Evolutionary conservation across 2,113 vertebrate species (phyloP).

Genomic region (Athene noctua): DNA sequence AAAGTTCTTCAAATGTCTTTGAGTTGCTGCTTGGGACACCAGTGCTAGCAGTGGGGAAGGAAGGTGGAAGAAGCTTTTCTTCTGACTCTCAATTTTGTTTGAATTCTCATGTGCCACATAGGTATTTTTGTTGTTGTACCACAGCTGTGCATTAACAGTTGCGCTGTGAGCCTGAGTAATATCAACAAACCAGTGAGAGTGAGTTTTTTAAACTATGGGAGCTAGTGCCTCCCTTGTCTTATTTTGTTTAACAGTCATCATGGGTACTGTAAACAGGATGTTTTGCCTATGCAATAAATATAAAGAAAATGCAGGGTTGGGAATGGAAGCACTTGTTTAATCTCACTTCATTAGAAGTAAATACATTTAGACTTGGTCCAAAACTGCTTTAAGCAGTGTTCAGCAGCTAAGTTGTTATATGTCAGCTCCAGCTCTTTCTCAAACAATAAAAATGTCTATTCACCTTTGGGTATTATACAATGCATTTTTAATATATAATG

Average conservation of each 20-base stretch:
- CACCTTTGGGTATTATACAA: not conserved
- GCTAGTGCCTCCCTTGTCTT: not conserved
- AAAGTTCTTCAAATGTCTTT: constrained; percentile 14
- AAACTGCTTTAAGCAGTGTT: not conserved
- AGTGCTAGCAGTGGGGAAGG: not conserved
- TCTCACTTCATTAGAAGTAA: not conserved
- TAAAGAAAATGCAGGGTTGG: not conserved
- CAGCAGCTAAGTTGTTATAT: not conserved
- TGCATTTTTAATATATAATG: not conserved
- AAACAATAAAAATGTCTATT: not conserved
- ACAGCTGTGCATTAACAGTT: not conserved
- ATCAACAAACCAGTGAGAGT: not conserved
- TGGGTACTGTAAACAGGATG: not conserved
- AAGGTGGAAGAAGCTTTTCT: not conserved
- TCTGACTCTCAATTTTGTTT: not conserved
- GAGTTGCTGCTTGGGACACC: not conserved
- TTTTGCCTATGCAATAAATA: not conserved
- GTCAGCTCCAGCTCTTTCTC: not conserved
- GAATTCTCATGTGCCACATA: not conserved
- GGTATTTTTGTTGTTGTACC: not conserved
- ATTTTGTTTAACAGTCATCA: not conserved
- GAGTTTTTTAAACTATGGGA: not conserved
- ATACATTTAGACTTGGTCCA: not conserved
- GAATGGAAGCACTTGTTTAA: not conserved
- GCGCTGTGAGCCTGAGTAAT: not conserved